These are phyloP conservation scores for Strigamia maritima DNA, from an alignment of 2,888 invertebrate genomes.

Conservation along the genomic window DNA sequence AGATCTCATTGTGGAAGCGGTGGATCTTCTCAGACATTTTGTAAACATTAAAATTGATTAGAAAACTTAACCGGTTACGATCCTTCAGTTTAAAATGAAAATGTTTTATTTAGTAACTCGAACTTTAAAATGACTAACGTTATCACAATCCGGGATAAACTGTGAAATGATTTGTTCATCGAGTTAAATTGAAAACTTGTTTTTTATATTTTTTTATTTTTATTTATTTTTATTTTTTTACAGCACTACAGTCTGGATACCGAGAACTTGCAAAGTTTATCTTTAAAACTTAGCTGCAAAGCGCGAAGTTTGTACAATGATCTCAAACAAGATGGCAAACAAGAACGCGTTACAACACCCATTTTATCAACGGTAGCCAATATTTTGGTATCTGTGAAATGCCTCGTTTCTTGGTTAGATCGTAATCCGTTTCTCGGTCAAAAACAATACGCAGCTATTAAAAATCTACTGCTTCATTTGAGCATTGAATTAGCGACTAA, in stretches of 20 bases:
- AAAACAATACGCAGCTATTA: slow-evolving; percentile 65
- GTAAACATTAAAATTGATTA: slow-evolving; percentile 56
- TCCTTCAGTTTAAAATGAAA: too few species aligned
- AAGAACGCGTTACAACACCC: slow-evolving; percentile 68
- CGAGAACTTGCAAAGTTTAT: slow-evolving; percentile 86
- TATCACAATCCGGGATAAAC: not conserved
- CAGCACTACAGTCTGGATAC: slow-evolving; percentile 87
- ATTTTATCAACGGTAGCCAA: slow-evolving; percentile 81
- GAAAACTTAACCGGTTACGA: not conserved
- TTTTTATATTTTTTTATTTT: too few species aligned
- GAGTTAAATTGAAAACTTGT: slow-evolving; percentile 34
- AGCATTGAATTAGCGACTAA: slow-evolving; percentile 83
- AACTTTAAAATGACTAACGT: too few species aligned
- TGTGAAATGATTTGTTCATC: not conserved
- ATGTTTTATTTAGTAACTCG: too few species aligned
- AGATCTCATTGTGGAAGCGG: slow-evolving; percentile 86
- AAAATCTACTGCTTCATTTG: slow-evolving; percentile 69
- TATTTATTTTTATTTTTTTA: slow-evolving; percentile 49
- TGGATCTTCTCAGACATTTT: slow-evolving; percentile 83
- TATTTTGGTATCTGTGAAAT: slow-evolving; percentile 78
- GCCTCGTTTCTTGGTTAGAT: slow-evolving; percentile 86
- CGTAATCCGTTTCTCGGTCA: slow-evolving; percentile 60
- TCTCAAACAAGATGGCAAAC: slow-evolving; percentile 51
- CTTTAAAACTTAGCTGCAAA: slow-evolving; percentile 76
- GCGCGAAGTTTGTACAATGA: slow-evolving; percentile 75